A percentile compares a stretch with the other conserved stretches of the same genome.
These are phyloP conservation scores for Dioctria rufipes DNA, from an alignment of 2,888 invertebrate species.

Conservation along the genomic window DNA sequence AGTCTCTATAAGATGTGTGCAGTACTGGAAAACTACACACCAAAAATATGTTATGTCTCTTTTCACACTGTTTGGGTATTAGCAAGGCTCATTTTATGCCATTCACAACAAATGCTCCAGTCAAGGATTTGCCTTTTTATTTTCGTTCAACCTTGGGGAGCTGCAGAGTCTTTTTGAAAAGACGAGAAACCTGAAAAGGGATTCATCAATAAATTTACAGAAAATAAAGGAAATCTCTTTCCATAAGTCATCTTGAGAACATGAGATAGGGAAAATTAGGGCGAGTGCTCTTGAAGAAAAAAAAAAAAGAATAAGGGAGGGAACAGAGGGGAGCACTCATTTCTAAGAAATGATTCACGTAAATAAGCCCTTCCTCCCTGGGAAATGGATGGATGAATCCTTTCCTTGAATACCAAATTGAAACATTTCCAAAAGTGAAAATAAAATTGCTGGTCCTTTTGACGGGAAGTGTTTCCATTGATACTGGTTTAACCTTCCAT, in stretches of 20 bases:
- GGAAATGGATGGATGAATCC: conserved; percentile 44
- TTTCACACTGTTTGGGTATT: conserved; percentile 15
- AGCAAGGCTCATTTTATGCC: conserved; percentile 43
- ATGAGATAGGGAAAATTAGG: conserved; percentile 42
- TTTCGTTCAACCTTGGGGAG: not conserved
- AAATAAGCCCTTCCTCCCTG: conserved; percentile 40
- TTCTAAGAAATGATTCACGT: conserved; percentile 29
- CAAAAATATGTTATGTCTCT: conserved; percentile 6
- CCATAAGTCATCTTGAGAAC: conserved; percentile 45
- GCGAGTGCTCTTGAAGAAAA: conserved; percentile 15
- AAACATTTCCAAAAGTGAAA: conserved; percentile 52
- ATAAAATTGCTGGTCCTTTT: conserved; percentile 51
- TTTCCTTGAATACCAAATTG: conserved; percentile 53
- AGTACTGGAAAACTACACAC: conserved; percentile 10
- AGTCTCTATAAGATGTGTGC: conserved; percentile 14
- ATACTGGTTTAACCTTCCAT: conserved; percentile 51
- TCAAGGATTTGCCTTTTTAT: conserved; percentile 44
- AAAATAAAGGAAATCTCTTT: conserved; percentile 55
- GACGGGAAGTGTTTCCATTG: conserved; percentile 48
- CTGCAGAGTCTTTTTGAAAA: not conserved
- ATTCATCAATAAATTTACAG: conserved; percentile 56
- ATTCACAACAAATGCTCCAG: conserved; percentile 49
- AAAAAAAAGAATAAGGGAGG: not conserved
- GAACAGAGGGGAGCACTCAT: conserved; percentile 16
- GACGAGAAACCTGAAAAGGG: conserved; percentile 28